Base-by-base conservation (phyloP, 2,797 vertebrate genomes). In the Neostethus bicornis region DNA sequence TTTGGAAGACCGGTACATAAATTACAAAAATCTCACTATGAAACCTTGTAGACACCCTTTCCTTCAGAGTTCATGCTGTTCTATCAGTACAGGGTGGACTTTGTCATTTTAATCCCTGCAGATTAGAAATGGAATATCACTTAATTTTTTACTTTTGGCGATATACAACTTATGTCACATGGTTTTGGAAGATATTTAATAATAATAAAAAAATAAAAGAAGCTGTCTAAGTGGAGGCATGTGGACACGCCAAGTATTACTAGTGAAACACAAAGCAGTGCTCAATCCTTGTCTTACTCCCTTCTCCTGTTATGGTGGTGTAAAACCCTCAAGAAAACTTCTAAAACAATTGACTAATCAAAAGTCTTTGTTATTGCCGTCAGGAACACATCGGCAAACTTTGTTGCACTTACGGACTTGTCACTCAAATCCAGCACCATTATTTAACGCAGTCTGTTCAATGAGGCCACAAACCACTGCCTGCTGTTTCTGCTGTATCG, bases 401-500 rank as follows among this genome's bases (percentile, higher is more conserved):
- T 66, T 83, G 75, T 83, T 78, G 70, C 62, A 77, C 78, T 74
- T 62, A 81, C 77, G 68, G 76, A 80, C 75, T 70, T 47, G 79
- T 70, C 82, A 77, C 60, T 86, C 80, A 81, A 4, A 51, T 74
- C 66, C 54, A 75, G 75, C 61, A 66, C 64, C 79, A 81, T 88
- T 85, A 86, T 88, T 87, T 77, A 73, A 70, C 49, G 46, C 73
- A 72, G 73, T 63, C 61, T 39, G 69, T 62, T 62, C 70, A 77
- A 61, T 60, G 83, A 81, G 84, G 83, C 84, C 83, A 86, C 73
- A 83, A 81, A 80, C 81, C 71, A 71, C 77, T 55, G 56, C 81
- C 84, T 68, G 77, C 74, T 55, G 66, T 78, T 86, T 89, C 70
- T 83, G 88, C 86, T 86, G 85, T 81, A 74, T 91, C 81, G 64